Evolutionary conservation across 1,140 invertebrate species (phyloP).

Genomic region (Aphaenogaster rudis): DNA sequence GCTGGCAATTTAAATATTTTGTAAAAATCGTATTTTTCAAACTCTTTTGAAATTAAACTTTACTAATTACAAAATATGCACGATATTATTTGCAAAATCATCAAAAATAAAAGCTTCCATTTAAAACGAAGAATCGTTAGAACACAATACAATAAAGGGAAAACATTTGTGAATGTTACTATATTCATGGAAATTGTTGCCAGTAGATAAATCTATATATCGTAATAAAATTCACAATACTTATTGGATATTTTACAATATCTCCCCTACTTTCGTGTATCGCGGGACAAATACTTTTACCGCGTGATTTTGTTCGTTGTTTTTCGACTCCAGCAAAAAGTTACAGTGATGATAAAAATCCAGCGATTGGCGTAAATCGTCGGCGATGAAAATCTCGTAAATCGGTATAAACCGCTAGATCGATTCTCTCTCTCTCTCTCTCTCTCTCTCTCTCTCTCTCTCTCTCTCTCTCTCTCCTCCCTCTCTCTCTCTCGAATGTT

Average conservation of each 20-base stretch:
- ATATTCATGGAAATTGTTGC: neutral
- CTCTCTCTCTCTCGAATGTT: constrained; percentile 21
- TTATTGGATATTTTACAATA: constrained; percentile 17
- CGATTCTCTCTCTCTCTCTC: neutral
- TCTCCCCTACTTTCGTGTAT: neutral
- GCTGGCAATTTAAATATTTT: constrained; percentile 39
- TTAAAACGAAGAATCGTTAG: constrained; percentile 20
- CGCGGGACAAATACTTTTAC: constrained; percentile 7
- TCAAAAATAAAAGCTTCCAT: constrained; percentile 14
- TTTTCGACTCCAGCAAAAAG: constrained; percentile 9
- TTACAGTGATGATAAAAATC: constrained; percentile 26
- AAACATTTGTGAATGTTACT: neutral
- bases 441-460: constrained; percentile 14
- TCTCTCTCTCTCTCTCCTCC: neutral
- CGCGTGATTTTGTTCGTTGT: constrained; percentile 2
- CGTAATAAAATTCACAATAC: neutral
- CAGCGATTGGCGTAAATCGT: constrained; percentile 18
- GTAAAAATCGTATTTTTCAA: constrained; percentile 11
- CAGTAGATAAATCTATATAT: neutral
- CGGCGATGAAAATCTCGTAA: constrained; percentile 44
- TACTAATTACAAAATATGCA: constrained; percentile 1
- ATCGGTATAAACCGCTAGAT: constrained; percentile 28
- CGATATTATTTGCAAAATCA: constrained; percentile 18
- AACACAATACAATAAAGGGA: neutral
- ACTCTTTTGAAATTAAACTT: constrained; percentile 27